phyloP scores from a whole-genome alignment of 2,797 vertebrate species.

The Halcyon badia region DNA sequence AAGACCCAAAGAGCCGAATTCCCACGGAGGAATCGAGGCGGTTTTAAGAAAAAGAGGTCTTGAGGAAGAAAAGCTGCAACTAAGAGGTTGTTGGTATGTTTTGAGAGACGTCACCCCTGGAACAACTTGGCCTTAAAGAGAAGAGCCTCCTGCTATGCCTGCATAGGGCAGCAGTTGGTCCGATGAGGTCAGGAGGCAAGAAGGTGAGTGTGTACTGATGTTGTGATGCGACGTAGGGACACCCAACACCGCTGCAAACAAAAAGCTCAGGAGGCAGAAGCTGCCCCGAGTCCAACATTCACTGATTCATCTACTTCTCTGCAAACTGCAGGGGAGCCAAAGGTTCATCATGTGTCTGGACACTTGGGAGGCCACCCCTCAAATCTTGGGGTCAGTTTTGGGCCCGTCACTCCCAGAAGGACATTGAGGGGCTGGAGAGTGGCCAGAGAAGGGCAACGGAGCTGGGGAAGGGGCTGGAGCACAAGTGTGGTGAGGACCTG shows the following conservation, averaged over 20 bases:
- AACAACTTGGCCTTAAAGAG: background rate
- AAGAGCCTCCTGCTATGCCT: background rate
- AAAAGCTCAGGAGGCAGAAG: background rate
- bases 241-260: background rate
- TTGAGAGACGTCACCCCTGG: background rate
- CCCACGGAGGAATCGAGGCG: accelerated
- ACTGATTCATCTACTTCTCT: background rate
- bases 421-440: no score
- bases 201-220: background rate
- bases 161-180: background rate
- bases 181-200: background rate
- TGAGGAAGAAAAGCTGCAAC: background rate
- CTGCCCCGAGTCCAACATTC: background rate
- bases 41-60: background rate
- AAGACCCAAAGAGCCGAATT: background rate
- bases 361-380: no score
- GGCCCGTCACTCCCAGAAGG: no score
- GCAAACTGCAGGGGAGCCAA: background rate
- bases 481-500: no score
- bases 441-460: no score
- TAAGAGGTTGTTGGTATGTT: background rate
- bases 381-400: no score
- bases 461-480: no score
- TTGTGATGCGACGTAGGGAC: accelerated
- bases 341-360: background rate